phyloP scores from a whole-genome alignment of 1,140 invertebrate species.

The Pseudomyrmex cubaensis region DNA sequence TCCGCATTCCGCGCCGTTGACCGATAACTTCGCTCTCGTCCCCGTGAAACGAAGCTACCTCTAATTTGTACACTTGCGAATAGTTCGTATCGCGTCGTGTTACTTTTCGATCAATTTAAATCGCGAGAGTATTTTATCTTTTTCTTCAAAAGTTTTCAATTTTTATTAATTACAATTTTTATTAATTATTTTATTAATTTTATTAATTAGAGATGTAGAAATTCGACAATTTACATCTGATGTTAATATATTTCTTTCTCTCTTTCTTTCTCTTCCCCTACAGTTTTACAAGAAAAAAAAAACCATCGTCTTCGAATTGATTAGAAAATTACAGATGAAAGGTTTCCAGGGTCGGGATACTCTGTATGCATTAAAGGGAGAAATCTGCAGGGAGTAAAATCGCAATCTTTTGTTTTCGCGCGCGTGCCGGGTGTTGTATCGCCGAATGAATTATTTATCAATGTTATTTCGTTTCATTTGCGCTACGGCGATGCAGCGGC shows the following conservation, averaged over 20 bases:
- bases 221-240: background rate
- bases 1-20: conserved; percentile 10
- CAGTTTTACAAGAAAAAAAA: background rate
- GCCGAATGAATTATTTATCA: conserved; percentile 33
- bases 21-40: background rate
- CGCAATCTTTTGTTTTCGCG: background rate
- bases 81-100: background rate
- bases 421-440: background rate
- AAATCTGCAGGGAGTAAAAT: background rate
- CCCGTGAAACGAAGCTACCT: background rate
- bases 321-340: background rate
- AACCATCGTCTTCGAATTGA: background rate
- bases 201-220: background rate
- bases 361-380: background rate
- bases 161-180: too few species aligned
- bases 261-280: background rate
- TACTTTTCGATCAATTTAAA: background rate
- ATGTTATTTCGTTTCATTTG: conserved; percentile 1
- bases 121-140: background rate
- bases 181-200: too few species aligned
- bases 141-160: background rate
- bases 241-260: background rate
- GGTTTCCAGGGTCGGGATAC: background rate
- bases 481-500: background rate
- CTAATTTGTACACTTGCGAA: conserved; percentile 14